Evolutionary conservation across 2,888 invertebrate species (phyloP).

Genomic region (Rhogogaster chlorosoma): DNA sequence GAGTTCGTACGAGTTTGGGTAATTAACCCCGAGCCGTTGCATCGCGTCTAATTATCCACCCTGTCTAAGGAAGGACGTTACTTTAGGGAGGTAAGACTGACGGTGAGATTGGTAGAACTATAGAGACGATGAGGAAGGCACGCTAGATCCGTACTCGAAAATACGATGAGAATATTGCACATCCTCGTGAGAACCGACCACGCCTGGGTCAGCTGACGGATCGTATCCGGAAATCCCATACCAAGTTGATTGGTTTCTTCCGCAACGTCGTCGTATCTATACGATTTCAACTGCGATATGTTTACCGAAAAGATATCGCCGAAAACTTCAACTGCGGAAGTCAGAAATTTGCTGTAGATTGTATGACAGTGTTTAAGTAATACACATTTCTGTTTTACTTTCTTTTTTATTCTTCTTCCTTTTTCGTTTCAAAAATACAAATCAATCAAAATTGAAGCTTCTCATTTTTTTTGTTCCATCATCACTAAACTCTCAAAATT

Average conservation of each 20-base stretch:
- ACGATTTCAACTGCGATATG: not conserved
- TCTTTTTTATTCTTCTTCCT: too few species aligned
- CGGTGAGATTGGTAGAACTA: not conserved
- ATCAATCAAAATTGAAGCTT: not conserved
- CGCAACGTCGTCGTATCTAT: not conserved
- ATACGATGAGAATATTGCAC: slow-evolving; percentile 4
- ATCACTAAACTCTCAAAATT: too few species aligned
- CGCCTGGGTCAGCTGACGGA: not conserved
- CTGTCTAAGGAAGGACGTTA: not conserved
- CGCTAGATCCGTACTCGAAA: not conserved
- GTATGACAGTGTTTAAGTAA: too few species aligned
- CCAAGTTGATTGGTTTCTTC: slow-evolving; percentile 15
- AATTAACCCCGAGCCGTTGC: not conserved
- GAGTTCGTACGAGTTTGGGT: not conserved
- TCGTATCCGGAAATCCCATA: not conserved
- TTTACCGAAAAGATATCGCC: not conserved
- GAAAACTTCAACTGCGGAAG: not conserved
- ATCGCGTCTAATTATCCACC: not conserved
- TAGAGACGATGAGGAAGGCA: not conserved
- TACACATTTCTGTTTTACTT: too few species aligned
- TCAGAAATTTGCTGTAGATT: not conserved
- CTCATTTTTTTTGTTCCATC: too few species aligned
- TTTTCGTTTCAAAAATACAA: too few species aligned
- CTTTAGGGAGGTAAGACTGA: not conserved
- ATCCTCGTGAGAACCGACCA: slow-evolving; percentile 19